A percentile compares a stretch with the other conserved stretches of the same genome.
Conservation (phyloP, 1,140 invertebrate species). For the Drosophila nigrodunni region DNA sequence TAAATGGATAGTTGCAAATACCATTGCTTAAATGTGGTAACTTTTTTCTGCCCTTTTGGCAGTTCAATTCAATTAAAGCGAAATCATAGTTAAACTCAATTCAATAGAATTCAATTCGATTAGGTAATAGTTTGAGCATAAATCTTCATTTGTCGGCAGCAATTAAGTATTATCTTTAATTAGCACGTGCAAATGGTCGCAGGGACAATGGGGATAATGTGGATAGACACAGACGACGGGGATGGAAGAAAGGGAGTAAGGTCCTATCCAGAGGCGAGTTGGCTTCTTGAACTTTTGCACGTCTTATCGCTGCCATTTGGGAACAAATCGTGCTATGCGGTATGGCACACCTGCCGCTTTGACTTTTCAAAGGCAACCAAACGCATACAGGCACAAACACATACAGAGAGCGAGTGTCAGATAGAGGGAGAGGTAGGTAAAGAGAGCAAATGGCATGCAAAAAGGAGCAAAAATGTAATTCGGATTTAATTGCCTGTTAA, state of each 20-base stretch:
- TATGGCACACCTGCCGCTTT: slow-evolving; percentile 69
- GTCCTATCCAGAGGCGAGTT: slow-evolving; percentile 15
- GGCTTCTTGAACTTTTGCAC: slow-evolving; percentile 64
- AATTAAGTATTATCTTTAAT: slow-evolving; percentile 82
- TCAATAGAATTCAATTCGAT: slow-evolving; percentile 44
- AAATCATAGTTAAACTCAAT: slow-evolving; percentile 35
- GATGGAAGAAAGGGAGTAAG: not conserved
- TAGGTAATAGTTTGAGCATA: slow-evolving; percentile 59
- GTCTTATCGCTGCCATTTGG: slow-evolving; percentile 60
- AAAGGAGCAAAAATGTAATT: slow-evolving; percentile 80
- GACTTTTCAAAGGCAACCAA: slow-evolving; percentile 49
- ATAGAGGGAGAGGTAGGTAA: not conserved
- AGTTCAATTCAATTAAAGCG: slow-evolving; percentile 57
- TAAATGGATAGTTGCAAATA: slow-evolving; percentile 11
- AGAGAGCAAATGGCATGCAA: slow-evolving; percentile 44
- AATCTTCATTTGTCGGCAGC: slow-evolving; percentile 72
- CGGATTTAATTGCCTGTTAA: slow-evolving; percentile 83
- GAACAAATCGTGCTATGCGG: slow-evolving; percentile 58
- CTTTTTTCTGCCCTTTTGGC: slow-evolving; percentile 20
- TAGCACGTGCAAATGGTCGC: slow-evolving; percentile 58
- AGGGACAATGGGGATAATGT: not conserved
- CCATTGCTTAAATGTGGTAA: not conserved
- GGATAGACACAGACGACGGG: too few relatives aligned
- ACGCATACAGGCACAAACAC: slow-evolving; percentile 5
- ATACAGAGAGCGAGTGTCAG: not conserved